Conservation (phyloP, 2,888 invertebrate species). For the Cylloceria caligata region DNA sequence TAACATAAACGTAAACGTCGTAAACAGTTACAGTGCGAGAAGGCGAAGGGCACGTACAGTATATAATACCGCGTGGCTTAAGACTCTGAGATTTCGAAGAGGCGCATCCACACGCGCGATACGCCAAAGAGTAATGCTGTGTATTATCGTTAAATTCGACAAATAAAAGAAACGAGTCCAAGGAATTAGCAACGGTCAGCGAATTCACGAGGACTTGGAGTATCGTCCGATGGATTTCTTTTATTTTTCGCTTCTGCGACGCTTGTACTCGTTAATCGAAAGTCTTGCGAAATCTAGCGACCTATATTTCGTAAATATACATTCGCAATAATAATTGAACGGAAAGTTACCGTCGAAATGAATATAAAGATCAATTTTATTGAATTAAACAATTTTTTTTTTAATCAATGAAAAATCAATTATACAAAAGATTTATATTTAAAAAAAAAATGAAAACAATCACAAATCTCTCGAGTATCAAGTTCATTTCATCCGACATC, state of each 20-base stretch:
- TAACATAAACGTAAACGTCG: slow-evolving; percentile 57
- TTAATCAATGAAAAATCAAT: neutral
- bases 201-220: slow-evolving; percentile 8
- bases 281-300: slow-evolving; percentile 30
- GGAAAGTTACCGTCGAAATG: no score
- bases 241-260: slow-evolving; percentile 4
- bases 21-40: slow-evolving; percentile 55
- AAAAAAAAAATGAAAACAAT: neutral
- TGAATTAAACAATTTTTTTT: no score
- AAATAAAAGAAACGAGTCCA: slow-evolving; percentile 5
- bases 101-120: neutral
- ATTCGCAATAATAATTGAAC: neutral
- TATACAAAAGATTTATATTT: neutral
- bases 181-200: slow-evolving; percentile 44
- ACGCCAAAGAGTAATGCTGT: neutral
- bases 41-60: slow-evolving; percentile 10
- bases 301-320: slow-evolving; percentile 1
- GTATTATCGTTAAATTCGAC: slow-evolving; percentile 8
- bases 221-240: neutral
- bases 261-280: neutral
- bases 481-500: slow-evolving; percentile 48
- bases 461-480: slow-evolving; percentile 16
- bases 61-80: neutral
- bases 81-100: slow-evolving; percentile 39
- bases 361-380: no score